Evolutionary conservation across 2,888 invertebrate genomes (phyloP), one percentile per base, ranked within the genome.

Genomic region (Orthosia cruda): DNA sequence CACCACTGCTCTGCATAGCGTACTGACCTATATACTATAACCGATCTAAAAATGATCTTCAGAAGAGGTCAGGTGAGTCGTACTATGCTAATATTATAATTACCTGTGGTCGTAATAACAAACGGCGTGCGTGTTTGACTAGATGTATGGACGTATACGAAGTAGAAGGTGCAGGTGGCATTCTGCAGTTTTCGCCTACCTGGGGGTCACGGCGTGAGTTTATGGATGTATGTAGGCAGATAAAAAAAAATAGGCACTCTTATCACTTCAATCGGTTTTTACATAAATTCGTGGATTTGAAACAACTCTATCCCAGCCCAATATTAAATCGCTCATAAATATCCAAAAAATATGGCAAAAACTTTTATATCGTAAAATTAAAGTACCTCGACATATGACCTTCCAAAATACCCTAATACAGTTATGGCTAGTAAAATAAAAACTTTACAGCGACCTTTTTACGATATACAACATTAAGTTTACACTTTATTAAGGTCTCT

Each of bases 401-500:
- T 67, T 67, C 57, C 49, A 59, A 75, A 57, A 64, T 13, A 23
- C 63, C 65, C 57, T 75, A n/a, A 72, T 64, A 64, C 20, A 59
- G 75, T 86, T 82, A 86, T 71, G 61, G 76, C 47, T 57, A 75
- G 65, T 88, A 81, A 84, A 88, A 81, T 81, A 78, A 84, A 86
- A 83, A 80, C 64, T 86, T 88, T 83, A 87, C 81, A 83, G 59
- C 83, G 72, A 78, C n/a, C 61, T 85, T 81, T 88, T 89, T 85
- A 84, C 83, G 87, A 86, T 67, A 74, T 81, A 55, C 71, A 71
- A 74, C 86, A 80, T 86, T 87, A 89, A 89, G 73, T 83, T 75
- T 69, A 80, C 86, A 82, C 80, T 89, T 89, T 89, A 88, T 87
- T 88, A 85, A 85, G 89, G 81, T 78, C 81, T 70, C 81, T 82